Conservation (phyloP, 2,797 vertebrate genomes). For the Balearica regulorum region DNA sequence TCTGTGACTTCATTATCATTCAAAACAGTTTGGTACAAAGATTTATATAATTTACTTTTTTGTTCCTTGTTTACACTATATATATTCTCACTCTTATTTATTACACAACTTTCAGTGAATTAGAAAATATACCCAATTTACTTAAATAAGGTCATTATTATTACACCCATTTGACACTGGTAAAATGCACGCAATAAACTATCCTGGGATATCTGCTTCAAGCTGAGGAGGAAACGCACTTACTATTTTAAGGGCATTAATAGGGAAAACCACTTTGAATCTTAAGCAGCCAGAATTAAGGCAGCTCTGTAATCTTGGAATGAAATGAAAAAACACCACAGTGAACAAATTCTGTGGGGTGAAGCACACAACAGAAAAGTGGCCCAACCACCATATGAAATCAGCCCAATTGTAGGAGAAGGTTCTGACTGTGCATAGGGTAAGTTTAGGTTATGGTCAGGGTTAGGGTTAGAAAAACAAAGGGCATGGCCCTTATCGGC, state of each 20-base stretch:
- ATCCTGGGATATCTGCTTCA: neutral
- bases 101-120: neutral
- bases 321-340: neutral
- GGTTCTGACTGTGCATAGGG: neutral
- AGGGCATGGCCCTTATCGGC: neutral
- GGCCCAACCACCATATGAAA: neutral
- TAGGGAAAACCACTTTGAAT: neutral
- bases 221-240: neutral
- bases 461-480: neutral
- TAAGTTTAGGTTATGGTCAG: neutral
- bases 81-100: neutral
- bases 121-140: neutral
- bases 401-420: neutral
- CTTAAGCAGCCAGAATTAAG: neutral
- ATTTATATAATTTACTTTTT: neutral
- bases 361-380: neutral
- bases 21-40: neutral
- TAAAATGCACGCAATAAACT: neutral
- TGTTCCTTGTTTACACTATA: neutral
- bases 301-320: neutral
- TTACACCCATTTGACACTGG: neutral
- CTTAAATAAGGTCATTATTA: neutral
- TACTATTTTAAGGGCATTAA: neutral
- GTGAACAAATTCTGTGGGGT: neutral
- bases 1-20: slow-evolving; percentile 34